These are phyloP conservation scores for Caenorhabditis wallacei DNA, from an alignment of 2,888 invertebrate species.

Conservation along the genomic window DNA sequence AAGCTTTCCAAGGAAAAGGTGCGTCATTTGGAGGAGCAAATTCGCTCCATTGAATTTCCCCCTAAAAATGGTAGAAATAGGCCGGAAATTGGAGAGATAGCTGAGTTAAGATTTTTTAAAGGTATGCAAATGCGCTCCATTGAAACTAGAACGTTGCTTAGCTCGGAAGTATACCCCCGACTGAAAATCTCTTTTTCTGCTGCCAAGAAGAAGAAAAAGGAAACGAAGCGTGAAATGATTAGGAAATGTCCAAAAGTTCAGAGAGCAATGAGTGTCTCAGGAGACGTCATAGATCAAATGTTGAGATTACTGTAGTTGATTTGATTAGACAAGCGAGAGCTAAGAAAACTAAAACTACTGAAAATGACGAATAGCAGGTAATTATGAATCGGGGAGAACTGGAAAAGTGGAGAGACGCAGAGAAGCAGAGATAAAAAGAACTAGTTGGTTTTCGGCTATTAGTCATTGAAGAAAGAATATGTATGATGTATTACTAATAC, in stretches of 20 bases:
- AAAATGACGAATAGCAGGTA: conserved; percentile 7
- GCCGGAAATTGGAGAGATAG: too few relatives aligned
- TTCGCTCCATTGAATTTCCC: too few relatives aligned
- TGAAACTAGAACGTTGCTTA: too few relatives aligned
- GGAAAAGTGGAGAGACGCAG: neutral
- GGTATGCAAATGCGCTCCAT: too few relatives aligned
- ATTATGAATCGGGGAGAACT: neutral
- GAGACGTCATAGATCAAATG: conserved; percentile 10
- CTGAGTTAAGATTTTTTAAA: too few relatives aligned
- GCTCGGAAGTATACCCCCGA: too few relatives aligned
- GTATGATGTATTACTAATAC: neutral
- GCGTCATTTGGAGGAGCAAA: neutral
- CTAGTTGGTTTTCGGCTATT: neutral
- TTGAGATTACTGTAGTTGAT: neutral
- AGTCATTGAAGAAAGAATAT: neutral
- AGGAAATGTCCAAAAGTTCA: neutral
- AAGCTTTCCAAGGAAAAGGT: neutral
- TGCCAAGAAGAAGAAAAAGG: conserved; percentile 4
- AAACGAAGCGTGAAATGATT: neutral
- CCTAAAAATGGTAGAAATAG: too few relatives aligned
- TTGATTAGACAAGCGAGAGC: neutral
- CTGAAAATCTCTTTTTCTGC: neutral
- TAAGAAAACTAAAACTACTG: neutral
- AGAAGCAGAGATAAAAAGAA: neutral
- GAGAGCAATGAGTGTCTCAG: neutral